These are phyloP conservation scores for Mellivora capensis DNA, from an alignment of 2,113 vertebrate genomes.

Conservation along the genomic window DNA sequence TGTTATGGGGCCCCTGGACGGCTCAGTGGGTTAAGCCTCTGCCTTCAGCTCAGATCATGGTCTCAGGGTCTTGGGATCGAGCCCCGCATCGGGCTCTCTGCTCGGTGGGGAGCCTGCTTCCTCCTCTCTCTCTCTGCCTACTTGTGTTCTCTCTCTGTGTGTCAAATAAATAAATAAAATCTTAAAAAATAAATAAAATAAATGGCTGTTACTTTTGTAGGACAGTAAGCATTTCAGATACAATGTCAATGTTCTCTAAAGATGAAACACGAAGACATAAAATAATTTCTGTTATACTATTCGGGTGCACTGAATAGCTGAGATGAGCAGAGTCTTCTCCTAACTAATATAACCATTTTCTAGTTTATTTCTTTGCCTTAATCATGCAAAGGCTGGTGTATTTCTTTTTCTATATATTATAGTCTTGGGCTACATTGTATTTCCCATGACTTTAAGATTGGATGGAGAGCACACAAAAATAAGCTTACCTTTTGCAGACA, in stretches of 20 bases:
- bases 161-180: no score
- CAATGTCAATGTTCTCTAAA: background rate
- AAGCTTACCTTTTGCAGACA: background rate
- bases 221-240: background rate
- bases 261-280: background rate
- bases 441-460: background rate
- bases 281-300: background rate
- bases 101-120: no score
- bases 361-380: background rate
- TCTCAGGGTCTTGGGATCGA: no score
- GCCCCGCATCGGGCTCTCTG: no score
- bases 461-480: background rate
- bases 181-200: no score
- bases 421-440: background rate
- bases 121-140: no score
- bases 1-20: background rate
- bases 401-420: background rate
- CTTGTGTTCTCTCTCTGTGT: no score
- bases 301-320: background rate
- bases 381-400: background rate
- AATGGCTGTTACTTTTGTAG: background rate
- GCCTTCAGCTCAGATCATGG: no score
- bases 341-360: background rate
- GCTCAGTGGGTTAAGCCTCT: no score
- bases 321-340: background rate